Evolutionary conservation across 1,140 invertebrate species (phyloP), one percentile per base, ranked within the genome.

Genomic region (Ectropis grisescens): DNA sequence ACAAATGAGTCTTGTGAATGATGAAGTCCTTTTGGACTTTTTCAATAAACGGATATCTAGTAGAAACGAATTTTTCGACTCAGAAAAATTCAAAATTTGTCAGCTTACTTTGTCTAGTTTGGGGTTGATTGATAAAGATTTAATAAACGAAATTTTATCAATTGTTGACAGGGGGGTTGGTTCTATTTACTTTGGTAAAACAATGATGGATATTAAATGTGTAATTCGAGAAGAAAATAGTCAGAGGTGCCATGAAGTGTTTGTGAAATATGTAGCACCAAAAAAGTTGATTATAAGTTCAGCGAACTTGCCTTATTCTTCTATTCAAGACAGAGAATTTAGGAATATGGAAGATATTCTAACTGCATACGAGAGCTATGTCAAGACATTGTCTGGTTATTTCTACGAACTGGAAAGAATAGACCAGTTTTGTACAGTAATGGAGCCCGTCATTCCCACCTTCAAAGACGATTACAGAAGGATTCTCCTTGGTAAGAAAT

Each of bases 381-480:
- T 61, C 11, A 38, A 42, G 4, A 54, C 35, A 26, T 44, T 78
- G 38, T 32, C 29, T 22, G 35, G 36, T 35, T 78, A 78, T 46
- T 67, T 74, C 37, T 30, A 42, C 33, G 52, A 72, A 43, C 41
- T 78, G 25, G 66, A 68, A 31, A 35, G 32, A 14, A 70, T 78
- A 35, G 62, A 78, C 43, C 32, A 46, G 12, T 32, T 37, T 27
- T 78, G 66, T 42, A 54, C 38, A 29, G 50, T 78, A 5, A 45
- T 66, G 39, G 68, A 78, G 39, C 72, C 72, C 13, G 25, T 56
- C 12, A 47, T 59, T 24, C 55, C 55, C 24, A 53, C 56, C 23
- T 72, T 57, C 36, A 72, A 67, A 37, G 62, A 72, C 41, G 50
- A 68, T 30, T 74, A 53, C 33, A 56, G 72, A 42, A 65, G 51